Evolutionary conservation across 1,140 invertebrate genomes (phyloP).

Genomic region (Parasteatoda tepidariorum): DNA sequence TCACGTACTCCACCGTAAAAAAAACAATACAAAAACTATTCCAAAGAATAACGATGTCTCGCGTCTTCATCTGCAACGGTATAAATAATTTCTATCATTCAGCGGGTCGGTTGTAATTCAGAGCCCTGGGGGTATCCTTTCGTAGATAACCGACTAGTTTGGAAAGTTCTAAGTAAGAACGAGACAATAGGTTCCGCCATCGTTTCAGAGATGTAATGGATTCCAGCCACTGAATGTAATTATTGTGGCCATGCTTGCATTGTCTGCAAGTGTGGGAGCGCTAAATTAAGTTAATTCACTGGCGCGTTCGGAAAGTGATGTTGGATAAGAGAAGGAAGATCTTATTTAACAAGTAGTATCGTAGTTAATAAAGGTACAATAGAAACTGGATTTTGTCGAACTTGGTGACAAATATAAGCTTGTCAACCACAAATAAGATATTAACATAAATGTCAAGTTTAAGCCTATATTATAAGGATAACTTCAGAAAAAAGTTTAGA

Average conservation of each 20-base stretch:
- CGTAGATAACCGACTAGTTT: not conserved
- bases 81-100: not conserved
- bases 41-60: not conserved
- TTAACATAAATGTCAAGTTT: no score
- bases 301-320: not conserved
- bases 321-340: not conserved
- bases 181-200: not conserved
- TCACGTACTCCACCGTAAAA: no score
- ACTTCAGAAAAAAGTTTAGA: no score
- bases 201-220: not conserved
- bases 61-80: not conserved
- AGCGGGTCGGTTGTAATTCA: not conserved
- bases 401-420: no score
- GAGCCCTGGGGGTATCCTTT: not conserved
- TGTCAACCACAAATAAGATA: no score
- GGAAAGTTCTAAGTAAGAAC: not conserved
- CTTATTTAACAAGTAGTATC: not conserved
- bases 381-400: no score
- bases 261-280: not conserved
- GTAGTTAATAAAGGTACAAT: no score
- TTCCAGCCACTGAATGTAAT: not conserved
- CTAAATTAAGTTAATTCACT: not conserved
- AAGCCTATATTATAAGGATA: no score
- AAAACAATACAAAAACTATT: no score
- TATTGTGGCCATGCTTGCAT: not conserved